Conservation (phyloP, 2,888 invertebrate genomes). For the Furcula furcula region DNA sequence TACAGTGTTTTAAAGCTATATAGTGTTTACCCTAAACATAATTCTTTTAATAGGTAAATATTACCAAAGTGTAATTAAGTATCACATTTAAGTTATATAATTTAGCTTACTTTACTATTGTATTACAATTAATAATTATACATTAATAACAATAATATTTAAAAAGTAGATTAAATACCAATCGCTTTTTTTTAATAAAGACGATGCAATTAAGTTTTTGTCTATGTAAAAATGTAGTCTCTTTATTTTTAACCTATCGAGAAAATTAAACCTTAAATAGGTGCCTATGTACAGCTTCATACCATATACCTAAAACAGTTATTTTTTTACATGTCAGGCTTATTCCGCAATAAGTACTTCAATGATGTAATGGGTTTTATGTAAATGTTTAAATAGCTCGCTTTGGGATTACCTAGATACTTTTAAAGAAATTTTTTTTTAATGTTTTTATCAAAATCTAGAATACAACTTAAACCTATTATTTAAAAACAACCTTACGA, state of each 20-base stretch:
- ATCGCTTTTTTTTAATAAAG: conserved; percentile 28
- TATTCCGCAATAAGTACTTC: no score
- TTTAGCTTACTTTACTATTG: conserved; percentile 33
- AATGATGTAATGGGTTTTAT: conserved; percentile 22
- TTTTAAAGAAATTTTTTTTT: no score
- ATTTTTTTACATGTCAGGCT: no score
- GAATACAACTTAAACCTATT: no score
- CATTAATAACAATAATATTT: conserved; percentile 25
- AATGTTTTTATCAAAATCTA: no score
- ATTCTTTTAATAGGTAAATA: conserved; percentile 70
- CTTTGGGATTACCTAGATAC: conserved; percentile 1
- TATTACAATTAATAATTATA: conserved; percentile 30
- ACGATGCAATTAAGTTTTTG: conserved; percentile 15
- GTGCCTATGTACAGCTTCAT: no score
- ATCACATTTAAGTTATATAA: conserved; percentile 61
- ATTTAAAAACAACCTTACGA: no score
- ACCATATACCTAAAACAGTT: no score
- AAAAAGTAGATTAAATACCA: conserved; percentile 25
- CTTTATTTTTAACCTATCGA: no score
- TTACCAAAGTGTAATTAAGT: conserved; percentile 80
- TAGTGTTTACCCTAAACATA: conserved; percentile 49
- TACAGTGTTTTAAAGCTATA: no score
- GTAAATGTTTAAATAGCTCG: conserved; percentile 15
- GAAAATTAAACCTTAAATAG: no score
- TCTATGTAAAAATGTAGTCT: no score